phyloP scores from a whole-genome alignment of 2,113 vertebrate genomes.

The Balaenoptera acutorostrata region DNA sequence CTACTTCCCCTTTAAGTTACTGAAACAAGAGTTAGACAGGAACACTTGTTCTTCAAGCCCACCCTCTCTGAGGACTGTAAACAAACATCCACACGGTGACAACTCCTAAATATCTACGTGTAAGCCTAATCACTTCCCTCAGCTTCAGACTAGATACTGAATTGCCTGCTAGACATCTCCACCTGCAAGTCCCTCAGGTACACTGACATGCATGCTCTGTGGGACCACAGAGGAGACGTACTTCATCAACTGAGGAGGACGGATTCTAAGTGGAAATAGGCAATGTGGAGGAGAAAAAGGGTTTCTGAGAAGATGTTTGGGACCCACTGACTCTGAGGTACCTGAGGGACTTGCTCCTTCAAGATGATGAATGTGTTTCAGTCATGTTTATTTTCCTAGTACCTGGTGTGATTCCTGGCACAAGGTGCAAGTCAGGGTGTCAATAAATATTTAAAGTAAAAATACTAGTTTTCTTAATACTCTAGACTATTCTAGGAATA shows the following conservation, averaged over 20 bases:
- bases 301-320: not conserved
- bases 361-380: not conserved
- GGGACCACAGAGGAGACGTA: not conserved
- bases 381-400: not conserved
- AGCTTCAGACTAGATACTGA: not conserved
- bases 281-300: not conserved
- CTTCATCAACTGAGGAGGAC: not conserved
- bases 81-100: not conserved
- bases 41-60: not conserved
- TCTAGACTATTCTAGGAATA: not conserved
- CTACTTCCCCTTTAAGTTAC: not conserved
- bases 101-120: too few species aligned
- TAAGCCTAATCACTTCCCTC: too few species aligned
- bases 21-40: not conserved
- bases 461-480: not conserved
- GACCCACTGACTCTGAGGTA: not conserved
- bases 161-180: not conserved
- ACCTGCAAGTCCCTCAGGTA: not conserved
- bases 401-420: not conserved
- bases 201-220: rapidly evolving
- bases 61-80: not conserved
- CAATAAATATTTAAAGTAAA: not conserved
- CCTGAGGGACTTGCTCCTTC: not conserved
- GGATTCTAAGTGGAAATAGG: not conserved
- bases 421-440: not conserved